Conservation (phyloP, 1,140 invertebrate genomes). For the Trachelipus rathkii region DNA sequence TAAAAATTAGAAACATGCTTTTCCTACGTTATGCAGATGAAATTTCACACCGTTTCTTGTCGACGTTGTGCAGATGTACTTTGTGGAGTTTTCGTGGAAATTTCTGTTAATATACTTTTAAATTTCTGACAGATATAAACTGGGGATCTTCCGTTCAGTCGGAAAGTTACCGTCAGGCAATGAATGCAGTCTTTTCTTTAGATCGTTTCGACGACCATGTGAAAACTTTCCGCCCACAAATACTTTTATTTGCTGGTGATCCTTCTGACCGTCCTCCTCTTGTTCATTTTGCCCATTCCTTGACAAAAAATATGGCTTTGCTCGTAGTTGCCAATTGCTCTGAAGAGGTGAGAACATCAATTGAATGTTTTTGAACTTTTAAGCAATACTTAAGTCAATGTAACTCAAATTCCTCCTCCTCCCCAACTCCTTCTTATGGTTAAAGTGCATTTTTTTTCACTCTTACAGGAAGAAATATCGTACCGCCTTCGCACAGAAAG, state of each 20-base stretch:
- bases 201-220: background rate
- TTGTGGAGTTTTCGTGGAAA: too few species aligned
- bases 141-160: slow-evolving; percentile 3
- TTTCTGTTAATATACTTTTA: too few species aligned
- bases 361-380: background rate
- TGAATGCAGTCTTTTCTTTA: background rate
- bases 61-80: too few species aligned
- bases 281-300: background rate
- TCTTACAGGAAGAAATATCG: background rate
- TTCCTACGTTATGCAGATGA: too few species aligned
- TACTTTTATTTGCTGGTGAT: background rate
- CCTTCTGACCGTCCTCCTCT: background rate
- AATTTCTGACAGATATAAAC: background rate
- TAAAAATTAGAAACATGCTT: too few species aligned
- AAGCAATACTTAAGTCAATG: too few species aligned
- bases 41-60: too few species aligned
- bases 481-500: background rate
- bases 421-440: too few species aligned
- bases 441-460: too few species aligned
- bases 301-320: background rate
- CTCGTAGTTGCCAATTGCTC: background rate
- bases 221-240: background rate
- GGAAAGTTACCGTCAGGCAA: background rate
- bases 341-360: background rate
- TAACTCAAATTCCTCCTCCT: too few species aligned